Conservation (phyloP, 1,140 invertebrate species). For the Reticulitermes speratus region DNA sequence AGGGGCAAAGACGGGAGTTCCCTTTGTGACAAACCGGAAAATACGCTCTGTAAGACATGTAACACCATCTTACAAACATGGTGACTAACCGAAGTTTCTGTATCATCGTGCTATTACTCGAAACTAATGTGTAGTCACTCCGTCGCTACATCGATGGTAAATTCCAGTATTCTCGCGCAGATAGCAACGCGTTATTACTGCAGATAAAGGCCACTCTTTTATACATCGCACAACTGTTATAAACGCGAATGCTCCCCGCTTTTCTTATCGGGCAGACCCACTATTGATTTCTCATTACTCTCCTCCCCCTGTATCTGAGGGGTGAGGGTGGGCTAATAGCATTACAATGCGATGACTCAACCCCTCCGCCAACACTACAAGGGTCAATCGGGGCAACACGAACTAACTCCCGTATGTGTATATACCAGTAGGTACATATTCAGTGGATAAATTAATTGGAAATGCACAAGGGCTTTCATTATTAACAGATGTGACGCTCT, state of each 20-base stretch:
- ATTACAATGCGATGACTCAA: constrained; percentile 11
- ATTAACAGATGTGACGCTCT: too few species aligned
- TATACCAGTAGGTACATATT: too few species aligned
- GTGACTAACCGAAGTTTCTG: neutral
- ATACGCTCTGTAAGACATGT: neutral
- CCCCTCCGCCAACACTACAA: too few species aligned
- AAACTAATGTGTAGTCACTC: neutral
- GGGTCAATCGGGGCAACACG: neutral
- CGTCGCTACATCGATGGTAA: neutral
- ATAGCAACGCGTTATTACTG: neutral
- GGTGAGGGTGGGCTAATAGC: neutral
- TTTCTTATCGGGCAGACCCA: neutral
- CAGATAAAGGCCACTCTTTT: neutral
- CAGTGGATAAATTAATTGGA: too few species aligned
- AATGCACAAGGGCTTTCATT: too few species aligned
- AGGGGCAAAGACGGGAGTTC: neutral
- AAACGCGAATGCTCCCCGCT: neutral
- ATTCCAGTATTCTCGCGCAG: neutral
- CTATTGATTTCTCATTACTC: constrained; percentile 1
- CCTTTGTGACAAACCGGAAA: neutral
- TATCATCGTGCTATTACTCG: neutral
- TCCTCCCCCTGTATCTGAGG: neutral
- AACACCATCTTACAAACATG: too few species aligned
- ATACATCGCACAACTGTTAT: neutral
- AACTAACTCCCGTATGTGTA: too few species aligned